phyloP scores from a whole-genome alignment of 2,888 invertebrate genomes.

The Papilio gigon region DNA sequence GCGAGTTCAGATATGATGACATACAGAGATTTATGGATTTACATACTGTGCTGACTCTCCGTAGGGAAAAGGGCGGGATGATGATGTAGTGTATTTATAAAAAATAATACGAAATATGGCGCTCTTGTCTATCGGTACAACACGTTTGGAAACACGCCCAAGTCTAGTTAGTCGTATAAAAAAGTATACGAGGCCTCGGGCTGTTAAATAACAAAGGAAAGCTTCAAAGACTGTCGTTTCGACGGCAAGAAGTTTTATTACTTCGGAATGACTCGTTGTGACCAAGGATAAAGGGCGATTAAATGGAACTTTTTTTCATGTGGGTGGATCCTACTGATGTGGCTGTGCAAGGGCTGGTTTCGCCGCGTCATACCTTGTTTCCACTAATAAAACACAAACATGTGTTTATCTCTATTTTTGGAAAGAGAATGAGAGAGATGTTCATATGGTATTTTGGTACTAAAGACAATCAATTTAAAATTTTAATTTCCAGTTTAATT shows the following conservation, averaged over 20 bases:
- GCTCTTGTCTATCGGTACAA: not conserved
- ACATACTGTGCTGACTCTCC: no score
- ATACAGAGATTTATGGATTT: no score
- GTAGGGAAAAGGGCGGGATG: no score
- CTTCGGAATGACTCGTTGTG: constrained; percentile 30
- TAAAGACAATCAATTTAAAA: constrained; percentile 11
- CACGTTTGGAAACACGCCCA: not conserved
- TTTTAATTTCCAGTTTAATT: no score
- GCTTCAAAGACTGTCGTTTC: constrained; percentile 30
- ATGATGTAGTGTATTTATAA: no score
- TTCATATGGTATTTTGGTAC: not conserved
- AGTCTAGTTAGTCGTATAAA: constrained; percentile 15
- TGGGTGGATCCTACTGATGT: constrained; percentile 13
- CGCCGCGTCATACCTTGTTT: not conserved
- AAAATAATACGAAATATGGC: not conserved
- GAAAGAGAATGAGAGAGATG: not conserved
- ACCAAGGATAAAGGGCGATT: constrained; percentile 36
- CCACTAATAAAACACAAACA: not conserved
- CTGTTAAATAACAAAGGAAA: constrained; percentile 36
- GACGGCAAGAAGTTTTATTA: constrained; percentile 34
- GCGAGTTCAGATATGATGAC: no score
- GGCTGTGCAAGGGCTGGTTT: constrained; percentile 3
- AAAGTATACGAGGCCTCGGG: constrained; percentile 29
- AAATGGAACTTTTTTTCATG: constrained; percentile 29
- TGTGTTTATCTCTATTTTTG: not conserved